Percentiles rank a stretch among this genome's conserved stretches.
Evolutionary conservation across 1,140 invertebrate species (phyloP).

Genomic region (Neomicropteryx cornuta): DNA sequence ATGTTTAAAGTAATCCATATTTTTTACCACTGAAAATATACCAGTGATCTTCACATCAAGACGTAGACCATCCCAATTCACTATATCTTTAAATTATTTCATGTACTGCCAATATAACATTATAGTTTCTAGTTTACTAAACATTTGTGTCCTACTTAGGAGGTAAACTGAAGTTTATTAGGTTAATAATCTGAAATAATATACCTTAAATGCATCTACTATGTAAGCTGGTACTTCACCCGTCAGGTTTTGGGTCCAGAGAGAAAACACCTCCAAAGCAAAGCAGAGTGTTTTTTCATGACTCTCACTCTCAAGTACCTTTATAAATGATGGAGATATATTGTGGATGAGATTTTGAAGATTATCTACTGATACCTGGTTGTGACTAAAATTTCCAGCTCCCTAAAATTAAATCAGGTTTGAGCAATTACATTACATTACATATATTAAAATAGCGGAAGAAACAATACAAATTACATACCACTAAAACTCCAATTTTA

Average conservation of each 20-base stretch:
- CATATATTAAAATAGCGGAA: not conserved
- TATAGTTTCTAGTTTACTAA: too few species aligned
- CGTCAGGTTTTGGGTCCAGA: slow-evolving; percentile 64
- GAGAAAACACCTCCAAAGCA: slow-evolving; percentile 65
- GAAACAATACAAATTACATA: slow-evolving; percentile 22
- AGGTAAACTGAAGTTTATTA: too few species aligned
- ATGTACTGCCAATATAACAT: too few species aligned
- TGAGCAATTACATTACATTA: not conserved
- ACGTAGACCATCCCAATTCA: too few species aligned
- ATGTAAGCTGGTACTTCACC: slow-evolving; percentile 58
- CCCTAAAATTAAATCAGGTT: slow-evolving; percentile 48
- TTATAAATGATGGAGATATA: slow-evolving; percentile 58
- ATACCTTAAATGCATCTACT: slow-evolving; percentile 65
- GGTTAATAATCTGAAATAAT: too few species aligned
- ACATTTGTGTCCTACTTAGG: too few species aligned
- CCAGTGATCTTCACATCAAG: too few species aligned
- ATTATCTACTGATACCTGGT: slow-evolving; percentile 50
- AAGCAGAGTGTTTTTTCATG: slow-evolving; percentile 84
- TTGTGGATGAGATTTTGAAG: slow-evolving; percentile 47
- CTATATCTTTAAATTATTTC: too few species aligned
- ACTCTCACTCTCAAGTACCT: slow-evolving; percentile 77
- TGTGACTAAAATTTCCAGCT: slow-evolving; percentile 68
- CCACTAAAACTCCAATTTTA: slow-evolving; percentile 78
- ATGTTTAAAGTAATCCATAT: too few species aligned
- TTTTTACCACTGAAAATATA: too few species aligned